These are phyloP conservation scores for Dryadula phaetusa DNA, from an alignment of 2,888 invertebrate species.

Conservation along the genomic window DNA sequence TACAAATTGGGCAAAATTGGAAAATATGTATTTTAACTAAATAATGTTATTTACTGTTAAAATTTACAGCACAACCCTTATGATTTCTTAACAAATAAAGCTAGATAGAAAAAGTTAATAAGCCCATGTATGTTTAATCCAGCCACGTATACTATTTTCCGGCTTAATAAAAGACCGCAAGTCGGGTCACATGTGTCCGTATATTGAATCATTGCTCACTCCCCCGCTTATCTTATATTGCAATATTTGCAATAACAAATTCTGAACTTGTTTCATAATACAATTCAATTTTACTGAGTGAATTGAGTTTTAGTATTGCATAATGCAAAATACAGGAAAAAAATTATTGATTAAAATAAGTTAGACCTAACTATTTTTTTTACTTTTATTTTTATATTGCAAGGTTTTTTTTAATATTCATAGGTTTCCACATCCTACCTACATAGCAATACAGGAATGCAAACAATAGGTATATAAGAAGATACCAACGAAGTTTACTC, in stretches of 20 bases:
- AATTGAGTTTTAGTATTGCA: conserved; percentile 36
- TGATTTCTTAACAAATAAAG: conserved; percentile 13
- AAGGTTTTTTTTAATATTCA: no score
- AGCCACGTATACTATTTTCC: conserved; percentile 50
- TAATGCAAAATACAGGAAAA: conserved; percentile 1
- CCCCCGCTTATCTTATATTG: conserved; percentile 56
- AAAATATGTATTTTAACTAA: no score
- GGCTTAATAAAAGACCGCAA: conserved; percentile 72
- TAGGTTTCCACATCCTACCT: not conserved
- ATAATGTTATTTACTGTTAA: no score
- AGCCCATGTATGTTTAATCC: conserved; percentile 36
- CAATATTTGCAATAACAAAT: conserved; percentile 52
- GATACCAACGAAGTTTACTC: conserved; percentile 52
- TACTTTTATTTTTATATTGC: not conserved
- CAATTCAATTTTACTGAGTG: conserved; percentile 45
- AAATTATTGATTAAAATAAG: conserved; percentile 10
- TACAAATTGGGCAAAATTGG: no score
- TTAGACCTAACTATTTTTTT: not conserved
- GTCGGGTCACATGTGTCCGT: conserved; percentile 71
- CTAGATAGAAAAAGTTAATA: conserved; percentile 45
- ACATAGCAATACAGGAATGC: conserved; percentile 4
- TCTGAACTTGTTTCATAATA: conserved; percentile 49
- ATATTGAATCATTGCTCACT: conserved; percentile 72
- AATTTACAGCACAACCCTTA: no score
- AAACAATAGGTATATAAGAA: conserved; percentile 26